Evolutionary conservation across 2,888 invertebrate genomes (phyloP).

Genomic region (Drosophila gaucha): DNA sequence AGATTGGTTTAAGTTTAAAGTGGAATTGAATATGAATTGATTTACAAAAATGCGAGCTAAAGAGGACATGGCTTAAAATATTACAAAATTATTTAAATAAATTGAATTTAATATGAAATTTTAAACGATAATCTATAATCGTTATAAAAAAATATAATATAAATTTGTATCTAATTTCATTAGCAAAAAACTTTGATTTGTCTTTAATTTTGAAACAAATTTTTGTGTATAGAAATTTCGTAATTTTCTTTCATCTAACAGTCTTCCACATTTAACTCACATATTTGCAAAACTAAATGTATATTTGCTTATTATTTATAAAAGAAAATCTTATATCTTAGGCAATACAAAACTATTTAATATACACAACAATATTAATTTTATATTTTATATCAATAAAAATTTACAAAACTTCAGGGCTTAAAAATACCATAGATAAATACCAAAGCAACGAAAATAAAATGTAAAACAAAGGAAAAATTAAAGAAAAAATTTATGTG

Average conservation of each 20-base stretch:
- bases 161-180: no score
- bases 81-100: not conserved
- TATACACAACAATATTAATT: conserved; percentile 2
- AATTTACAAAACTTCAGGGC: not conserved
- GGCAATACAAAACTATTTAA: conserved; percentile 9
- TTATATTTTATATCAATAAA: not conserved
- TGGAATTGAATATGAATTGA: not conserved
- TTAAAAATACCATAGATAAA: conserved; percentile 23
- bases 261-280: conserved; percentile 19
- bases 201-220: not conserved
- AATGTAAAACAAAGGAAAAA: conserved; percentile 6
- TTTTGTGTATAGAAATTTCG: no score
- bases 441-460: conserved; percentile 38
- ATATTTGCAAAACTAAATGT: conserved; percentile 15
- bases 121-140: not conserved
- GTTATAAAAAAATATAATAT: no score
- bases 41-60: conserved; percentile 28
- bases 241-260: not conserved
- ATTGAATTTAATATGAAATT: not conserved
- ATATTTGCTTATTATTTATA: conserved; percentile 9
- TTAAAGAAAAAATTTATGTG: conserved; percentile 9
- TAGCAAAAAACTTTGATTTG: not conserved
- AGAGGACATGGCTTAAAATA: not conserved
- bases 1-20: conserved; percentile 1
- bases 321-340: conserved; percentile 37